phyloP scores from a whole-genome alignment of 2,888 invertebrate genomes.

The Mesorhabditis spiculigera region DNA sequence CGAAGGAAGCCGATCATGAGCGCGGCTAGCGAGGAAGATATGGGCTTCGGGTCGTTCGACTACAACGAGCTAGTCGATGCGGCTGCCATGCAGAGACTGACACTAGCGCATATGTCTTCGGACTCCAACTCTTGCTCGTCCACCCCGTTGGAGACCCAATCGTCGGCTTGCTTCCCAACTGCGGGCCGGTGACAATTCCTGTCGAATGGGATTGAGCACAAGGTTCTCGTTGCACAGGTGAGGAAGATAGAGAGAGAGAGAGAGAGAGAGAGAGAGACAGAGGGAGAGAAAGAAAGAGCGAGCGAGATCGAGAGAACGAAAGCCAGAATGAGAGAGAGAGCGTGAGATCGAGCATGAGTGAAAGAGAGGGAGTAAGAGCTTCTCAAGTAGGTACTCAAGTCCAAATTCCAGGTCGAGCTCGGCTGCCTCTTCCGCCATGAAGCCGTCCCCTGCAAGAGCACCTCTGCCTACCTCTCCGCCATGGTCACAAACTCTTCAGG shows the following conservation, averaged over 20 bases:
- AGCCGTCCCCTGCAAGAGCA: conserved; percentile 58
- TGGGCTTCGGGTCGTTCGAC: conserved; percentile 56
- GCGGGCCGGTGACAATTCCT: conserved; percentile 59
- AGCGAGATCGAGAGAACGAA: too few species aligned
- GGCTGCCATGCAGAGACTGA: conserved; percentile 23
- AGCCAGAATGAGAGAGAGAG: too few species aligned
- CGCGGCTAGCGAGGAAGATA: conserved; percentile 52
- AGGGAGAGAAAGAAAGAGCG: too few species aligned
- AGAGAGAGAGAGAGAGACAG: too few species aligned
- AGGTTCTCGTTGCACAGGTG: conserved; percentile 41
- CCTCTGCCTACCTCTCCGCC: conserved; percentile 60
- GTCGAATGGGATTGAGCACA: conserved; percentile 59
- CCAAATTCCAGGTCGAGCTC: conserved; percentile 58
- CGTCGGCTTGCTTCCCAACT: conserved; percentile 60
- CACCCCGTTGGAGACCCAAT: conserved; percentile 49
- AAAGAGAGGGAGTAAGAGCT: too few species aligned
- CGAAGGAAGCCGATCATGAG: conserved; percentile 31
- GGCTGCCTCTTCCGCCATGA: conserved; percentile 59
- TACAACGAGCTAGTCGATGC: conserved; percentile 50
- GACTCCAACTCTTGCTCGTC: neutral
- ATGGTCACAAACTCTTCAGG: conserved; percentile 59
- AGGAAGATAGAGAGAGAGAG: neutral
- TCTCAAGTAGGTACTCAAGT: too few species aligned
- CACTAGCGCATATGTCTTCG: neutral
- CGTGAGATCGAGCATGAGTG: neutral